These are phyloP conservation scores for Timema cristinae DNA, from an alignment of 2,888 invertebrate species.

Conservation along the genomic window DNA sequence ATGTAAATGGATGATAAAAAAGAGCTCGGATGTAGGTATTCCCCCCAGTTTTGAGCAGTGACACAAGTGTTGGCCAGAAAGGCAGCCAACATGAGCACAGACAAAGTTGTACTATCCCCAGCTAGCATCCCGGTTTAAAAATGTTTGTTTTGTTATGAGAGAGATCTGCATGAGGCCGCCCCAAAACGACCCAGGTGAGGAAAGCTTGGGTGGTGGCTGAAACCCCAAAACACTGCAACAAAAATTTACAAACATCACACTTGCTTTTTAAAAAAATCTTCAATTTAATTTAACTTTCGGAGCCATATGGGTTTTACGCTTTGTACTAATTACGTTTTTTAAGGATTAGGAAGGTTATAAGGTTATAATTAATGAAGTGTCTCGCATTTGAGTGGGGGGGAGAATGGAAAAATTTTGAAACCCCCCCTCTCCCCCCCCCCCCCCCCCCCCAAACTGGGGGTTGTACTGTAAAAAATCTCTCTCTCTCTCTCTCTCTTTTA, in stretches of 20 bases:
- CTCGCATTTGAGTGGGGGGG: no score
- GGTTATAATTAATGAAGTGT: no score
- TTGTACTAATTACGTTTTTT: no score
- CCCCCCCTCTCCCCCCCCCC: no score
- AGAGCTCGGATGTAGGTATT: slow-evolving; percentile 77
- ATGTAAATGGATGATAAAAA: slow-evolving; percentile 55
- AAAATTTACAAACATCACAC: neutral
- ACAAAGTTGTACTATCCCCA: slow-evolving; percentile 66
- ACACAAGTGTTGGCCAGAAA: slow-evolving; percentile 80
- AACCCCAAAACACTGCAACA: slow-evolving; percentile 73
- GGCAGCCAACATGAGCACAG: slow-evolving; percentile 69
- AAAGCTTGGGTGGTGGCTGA: slow-evolving; percentile 87
- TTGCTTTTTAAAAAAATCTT: no score
- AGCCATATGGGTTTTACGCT: no score
- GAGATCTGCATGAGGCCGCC: slow-evolving; percentile 77
- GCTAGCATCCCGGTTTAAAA: slow-evolving; percentile 58
- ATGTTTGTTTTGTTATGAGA: slow-evolving; percentile 68
- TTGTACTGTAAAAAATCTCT: no score
- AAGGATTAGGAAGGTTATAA: no score
- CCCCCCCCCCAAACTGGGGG: no score
- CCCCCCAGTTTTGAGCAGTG: slow-evolving; percentile 71
- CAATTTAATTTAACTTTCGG: no score
- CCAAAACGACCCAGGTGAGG: slow-evolving; percentile 81
- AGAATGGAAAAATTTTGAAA: no score
- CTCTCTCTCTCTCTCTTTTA: no score